Evolutionary conservation across 2,797 vertebrate genomes (phyloP).

Genomic region (Triplophysa yarkandensis): DNA sequence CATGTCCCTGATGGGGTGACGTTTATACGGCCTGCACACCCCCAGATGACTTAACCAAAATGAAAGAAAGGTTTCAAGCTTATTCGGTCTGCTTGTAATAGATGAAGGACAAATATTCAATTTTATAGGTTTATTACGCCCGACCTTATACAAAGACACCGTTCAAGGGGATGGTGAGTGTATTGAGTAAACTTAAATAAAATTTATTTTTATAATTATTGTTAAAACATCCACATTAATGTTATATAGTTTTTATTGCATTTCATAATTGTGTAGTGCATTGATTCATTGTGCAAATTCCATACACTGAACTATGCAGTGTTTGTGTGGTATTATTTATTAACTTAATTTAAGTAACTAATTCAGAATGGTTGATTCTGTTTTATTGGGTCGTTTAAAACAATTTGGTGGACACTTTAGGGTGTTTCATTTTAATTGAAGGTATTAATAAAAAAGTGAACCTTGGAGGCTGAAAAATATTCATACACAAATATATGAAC

Average conservation of each 20-base stretch:
- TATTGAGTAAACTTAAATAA: neutral
- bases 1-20: conserved; percentile 50
- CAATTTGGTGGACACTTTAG: conserved; percentile 1
- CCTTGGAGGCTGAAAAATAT: too few species aligned
- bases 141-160: neutral
- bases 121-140: conserved; percentile 16
- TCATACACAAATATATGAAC: too few species aligned
- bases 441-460: too few species aligned
- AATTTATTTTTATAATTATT: neutral
- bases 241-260: too few species aligned
- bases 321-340: neutral
- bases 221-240: neutral
- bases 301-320: too few species aligned
- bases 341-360: neutral
- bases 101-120: conserved; percentile 33
- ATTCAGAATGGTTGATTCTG: neutral
- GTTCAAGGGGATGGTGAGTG: neutral
- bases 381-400: neutral
- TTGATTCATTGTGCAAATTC: too few species aligned
- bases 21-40: conserved; percentile 49
- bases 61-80: conserved; percentile 35
- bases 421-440: too few species aligned
- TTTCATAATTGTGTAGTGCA: too few species aligned
- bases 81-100: conserved; percentile 35
- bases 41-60: conserved; percentile 52